Conservation (phyloP, 2,113 vertebrate species). For the Merops nubicus region DNA sequence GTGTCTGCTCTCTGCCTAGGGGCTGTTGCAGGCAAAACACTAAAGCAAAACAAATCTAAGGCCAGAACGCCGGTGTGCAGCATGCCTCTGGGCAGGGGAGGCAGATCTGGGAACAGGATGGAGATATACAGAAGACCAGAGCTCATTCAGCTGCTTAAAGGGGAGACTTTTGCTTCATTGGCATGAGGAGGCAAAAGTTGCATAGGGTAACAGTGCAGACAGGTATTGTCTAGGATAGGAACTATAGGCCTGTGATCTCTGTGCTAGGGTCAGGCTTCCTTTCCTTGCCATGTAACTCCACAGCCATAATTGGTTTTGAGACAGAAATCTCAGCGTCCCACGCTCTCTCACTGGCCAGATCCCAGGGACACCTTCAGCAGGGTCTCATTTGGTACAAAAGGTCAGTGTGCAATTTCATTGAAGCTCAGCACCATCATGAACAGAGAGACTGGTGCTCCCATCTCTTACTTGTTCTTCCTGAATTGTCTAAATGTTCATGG, state of each 20-base stretch:
- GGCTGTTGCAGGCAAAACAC: background rate
- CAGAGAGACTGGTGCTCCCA: background rate
- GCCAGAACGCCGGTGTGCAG: background rate
- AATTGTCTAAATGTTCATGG: background rate
- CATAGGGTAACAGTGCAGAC: background rate
- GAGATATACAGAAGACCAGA: background rate
- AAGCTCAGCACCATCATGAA: background rate
- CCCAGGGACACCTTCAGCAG: background rate
- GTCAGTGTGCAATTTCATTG: background rate
- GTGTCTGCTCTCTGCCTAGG: background rate
- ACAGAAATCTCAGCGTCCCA: background rate
- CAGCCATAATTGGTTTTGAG: background rate
- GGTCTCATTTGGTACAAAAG: background rate
- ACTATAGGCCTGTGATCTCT: rapidly evolving
- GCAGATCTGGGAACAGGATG: background rate
- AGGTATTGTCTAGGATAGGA: background rate
- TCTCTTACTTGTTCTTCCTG: background rate
- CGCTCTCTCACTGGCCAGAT: background rate
- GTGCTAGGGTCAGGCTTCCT: background rate
- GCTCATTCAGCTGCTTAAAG: background rate
- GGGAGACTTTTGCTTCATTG: background rate
- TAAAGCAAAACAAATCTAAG: conserved; percentile 4
- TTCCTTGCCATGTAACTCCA: background rate
- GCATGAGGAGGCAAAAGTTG: background rate
- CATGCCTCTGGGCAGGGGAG: background rate